Evolutionary conservation across 2,113 vertebrate genomes (phyloP).

Genomic region (Anoura caudifer): DNA sequence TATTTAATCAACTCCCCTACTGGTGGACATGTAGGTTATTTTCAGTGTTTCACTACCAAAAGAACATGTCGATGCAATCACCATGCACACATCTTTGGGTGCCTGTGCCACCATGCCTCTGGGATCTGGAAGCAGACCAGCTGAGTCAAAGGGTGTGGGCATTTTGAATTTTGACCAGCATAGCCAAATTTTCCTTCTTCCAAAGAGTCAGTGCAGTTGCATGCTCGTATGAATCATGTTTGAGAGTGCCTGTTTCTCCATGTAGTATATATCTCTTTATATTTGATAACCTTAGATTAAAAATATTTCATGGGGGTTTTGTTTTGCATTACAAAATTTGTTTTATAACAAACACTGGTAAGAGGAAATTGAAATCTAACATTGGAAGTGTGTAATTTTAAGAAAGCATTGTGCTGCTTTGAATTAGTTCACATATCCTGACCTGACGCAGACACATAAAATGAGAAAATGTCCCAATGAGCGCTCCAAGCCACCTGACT

Average conservation of each 20-base stretch:
- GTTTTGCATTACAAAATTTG: neutral
- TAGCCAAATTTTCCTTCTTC: neutral
- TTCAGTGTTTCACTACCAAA: neutral
- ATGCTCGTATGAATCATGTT: neutral
- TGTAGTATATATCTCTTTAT: neutral
- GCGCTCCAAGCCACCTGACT: neutral
- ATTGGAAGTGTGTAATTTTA: too few relatives aligned
- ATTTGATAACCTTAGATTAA: neutral
- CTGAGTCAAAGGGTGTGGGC: neutral
- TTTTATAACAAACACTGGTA: neutral
- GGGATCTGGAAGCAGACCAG: neutral
- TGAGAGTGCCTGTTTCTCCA: neutral
- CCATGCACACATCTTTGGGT: too few relatives aligned
- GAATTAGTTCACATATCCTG: neutral
- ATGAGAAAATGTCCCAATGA: neutral
- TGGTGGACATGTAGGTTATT: neutral
- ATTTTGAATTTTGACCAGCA: neutral
- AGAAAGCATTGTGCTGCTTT: neutral
- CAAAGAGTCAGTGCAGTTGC: neutral
- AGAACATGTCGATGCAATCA: neutral
- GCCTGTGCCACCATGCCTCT: neutral
- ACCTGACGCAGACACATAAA: neutral
- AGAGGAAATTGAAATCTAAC: neutral
- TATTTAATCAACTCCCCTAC: neutral
- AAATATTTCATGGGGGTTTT: neutral